These are phyloP conservation scores for Hydrophis major DNA, from an alignment of 2,797 vertebrate species.

Conservation along the genomic window DNA sequence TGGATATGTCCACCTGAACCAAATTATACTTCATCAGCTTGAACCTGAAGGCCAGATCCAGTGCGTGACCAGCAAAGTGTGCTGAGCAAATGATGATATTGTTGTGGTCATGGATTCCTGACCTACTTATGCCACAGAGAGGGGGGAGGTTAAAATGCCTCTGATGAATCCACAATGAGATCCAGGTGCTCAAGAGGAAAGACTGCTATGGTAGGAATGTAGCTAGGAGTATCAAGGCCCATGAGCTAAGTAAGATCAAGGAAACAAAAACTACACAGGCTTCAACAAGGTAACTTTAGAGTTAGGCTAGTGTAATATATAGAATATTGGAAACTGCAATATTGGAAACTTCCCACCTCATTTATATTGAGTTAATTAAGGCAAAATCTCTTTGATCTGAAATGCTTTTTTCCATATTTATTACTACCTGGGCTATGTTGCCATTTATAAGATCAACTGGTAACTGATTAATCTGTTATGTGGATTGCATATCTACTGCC, in stretches of 20 bases:
- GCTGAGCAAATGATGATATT: not conserved
- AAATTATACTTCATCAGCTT: not conserved
- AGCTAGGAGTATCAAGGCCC: not conserved
- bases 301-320: not conserved
- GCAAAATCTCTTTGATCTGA: not conserved
- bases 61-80: not conserved
- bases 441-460: not conserved
- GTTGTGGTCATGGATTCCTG: not conserved
- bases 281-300: not conserved
- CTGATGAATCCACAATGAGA: not conserved
- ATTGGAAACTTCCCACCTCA: not conserved
- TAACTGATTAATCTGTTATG: not conserved
- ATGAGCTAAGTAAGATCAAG: not conserved
- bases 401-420: not conserved
- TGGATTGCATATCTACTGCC: not conserved
- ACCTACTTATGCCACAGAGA: not conserved
- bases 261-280: not conserved
- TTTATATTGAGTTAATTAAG: not conserved
- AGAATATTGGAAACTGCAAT: not conserved
- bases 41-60: not conserved
- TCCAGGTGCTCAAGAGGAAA: not conserved
- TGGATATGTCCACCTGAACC: not conserved
- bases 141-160: not conserved
- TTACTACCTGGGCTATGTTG: not conserved
- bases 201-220: not conserved